These are phyloP conservation scores for Chydorus sphaericus DNA, from an alignment of 2,888 invertebrate species.

Conservation along the genomic window DNA sequence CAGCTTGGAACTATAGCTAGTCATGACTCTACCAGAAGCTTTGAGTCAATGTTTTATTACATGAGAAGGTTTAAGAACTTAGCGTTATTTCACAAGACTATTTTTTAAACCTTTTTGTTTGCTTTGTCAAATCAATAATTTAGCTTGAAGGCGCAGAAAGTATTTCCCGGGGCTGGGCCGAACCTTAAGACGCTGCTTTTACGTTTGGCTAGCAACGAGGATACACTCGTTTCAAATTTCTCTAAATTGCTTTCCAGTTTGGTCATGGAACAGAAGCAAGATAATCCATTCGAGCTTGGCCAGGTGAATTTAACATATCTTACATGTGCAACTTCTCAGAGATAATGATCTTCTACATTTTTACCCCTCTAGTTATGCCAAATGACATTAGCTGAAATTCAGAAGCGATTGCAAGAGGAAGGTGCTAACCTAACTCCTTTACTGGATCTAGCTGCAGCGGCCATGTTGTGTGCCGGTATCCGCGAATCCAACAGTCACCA, in stretches of 20 bases:
- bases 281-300: slow-evolving; percentile 32
- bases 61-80: slow-evolving; percentile 54
- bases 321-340: neutral
- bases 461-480: neutral
- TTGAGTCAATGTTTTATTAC: slow-evolving; percentile 81
- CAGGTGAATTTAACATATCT: slow-evolving; percentile 19
- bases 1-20: slow-evolving; percentile 79
- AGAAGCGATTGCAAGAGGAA: slow-evolving; percentile 44
- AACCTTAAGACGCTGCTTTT: slow-evolving; percentile 55
- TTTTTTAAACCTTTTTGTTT: slow-evolving; percentile 6
- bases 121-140: slow-evolving; percentile 1
- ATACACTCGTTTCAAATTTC: neutral
- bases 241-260: neutral
- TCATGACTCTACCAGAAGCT: slow-evolving; percentile 47
- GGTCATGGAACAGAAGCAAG: neutral
- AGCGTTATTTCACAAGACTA: no score
- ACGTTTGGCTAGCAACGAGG: slow-evolving; percentile 26
- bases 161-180: slow-evolving; percentile 79
- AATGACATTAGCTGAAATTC: slow-evolving; percentile 52
- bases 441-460: neutral
- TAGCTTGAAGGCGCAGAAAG: slow-evolving; percentile 48
- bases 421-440: slow-evolving; percentile 21
- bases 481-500: slow-evolving; percentile 36
- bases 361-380: slow-evolving; percentile 37
- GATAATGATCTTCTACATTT: slow-evolving; percentile 12